phyloP scores from a whole-genome alignment of 1,140 invertebrate species.

The Diabrotica virgifera region DNA sequence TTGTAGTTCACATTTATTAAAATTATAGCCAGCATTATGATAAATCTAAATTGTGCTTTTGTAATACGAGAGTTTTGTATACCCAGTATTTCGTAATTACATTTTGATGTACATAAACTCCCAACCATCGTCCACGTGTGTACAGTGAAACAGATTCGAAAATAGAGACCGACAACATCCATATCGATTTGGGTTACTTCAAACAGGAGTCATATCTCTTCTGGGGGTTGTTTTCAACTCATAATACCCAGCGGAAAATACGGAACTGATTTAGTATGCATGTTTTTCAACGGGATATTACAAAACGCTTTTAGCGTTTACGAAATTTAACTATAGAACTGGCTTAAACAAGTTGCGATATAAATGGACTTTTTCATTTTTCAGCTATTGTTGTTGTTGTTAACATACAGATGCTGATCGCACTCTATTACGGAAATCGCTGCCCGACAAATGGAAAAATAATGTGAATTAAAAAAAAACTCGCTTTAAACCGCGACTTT shows the following conservation, averaged over 20 bases:
- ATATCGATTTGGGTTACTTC: background rate
- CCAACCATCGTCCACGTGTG: background rate
- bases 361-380: background rate
- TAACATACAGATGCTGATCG: background rate
- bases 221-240: background rate
- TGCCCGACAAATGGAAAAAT: no score
- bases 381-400: background rate
- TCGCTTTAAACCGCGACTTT: no score
- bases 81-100: no score
- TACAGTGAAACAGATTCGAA: background rate
- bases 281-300: conserved; percentile 2
- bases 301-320: background rate
- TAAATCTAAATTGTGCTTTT: no score
- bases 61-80: no score
- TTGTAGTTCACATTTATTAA: no score
- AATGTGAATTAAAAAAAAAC: no score
- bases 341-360: background rate
- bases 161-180: background rate
- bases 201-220: conserved; percentile 2
- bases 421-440: no score
- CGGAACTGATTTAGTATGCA: background rate
- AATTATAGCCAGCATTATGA: no score
- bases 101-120: no score
- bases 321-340: background rate
- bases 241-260: background rate